Evolutionary conservation across 2,113 vertebrate species (phyloP).

Genomic region (Hipposideros armiger): DNA sequence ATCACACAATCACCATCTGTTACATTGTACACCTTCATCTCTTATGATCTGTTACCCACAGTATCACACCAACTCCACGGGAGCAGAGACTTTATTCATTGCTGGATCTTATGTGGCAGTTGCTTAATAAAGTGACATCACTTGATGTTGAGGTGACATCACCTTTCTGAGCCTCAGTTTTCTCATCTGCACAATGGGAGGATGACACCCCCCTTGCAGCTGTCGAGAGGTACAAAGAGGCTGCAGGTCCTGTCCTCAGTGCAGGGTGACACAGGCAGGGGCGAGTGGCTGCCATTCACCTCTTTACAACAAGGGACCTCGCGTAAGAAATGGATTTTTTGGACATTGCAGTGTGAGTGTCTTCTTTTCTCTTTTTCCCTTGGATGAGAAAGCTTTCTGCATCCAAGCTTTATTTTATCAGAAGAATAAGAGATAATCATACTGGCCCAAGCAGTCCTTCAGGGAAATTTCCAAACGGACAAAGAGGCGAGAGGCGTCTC

Average conservation of each 20-base stretch:
- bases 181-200: background rate
- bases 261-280: fast-evolving
- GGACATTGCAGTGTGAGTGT: background rate
- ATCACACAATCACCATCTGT: too few relatives aligned
- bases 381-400: background rate
- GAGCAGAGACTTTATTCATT: background rate
- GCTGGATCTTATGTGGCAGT: background rate
- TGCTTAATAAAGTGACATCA: background rate
- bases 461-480: background rate
- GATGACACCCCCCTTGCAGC: background rate
- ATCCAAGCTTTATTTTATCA: background rate
- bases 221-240: background rate
- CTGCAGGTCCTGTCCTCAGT: background rate
- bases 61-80: fast-evolving
- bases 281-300: fast-evolving
- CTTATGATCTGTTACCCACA: background rate
- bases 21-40: background rate
- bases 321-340: background rate
- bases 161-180: background rate
- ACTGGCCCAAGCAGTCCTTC: background rate
- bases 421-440: background rate
- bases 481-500: background rate
- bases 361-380: background rate
- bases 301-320: background rate
- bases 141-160: background rate